Percentiles rank a stretch among this genome's conserved stretches.
Conservation (phyloP, 2,797 vertebrate species). For the Anolis apletophallus region DNA sequence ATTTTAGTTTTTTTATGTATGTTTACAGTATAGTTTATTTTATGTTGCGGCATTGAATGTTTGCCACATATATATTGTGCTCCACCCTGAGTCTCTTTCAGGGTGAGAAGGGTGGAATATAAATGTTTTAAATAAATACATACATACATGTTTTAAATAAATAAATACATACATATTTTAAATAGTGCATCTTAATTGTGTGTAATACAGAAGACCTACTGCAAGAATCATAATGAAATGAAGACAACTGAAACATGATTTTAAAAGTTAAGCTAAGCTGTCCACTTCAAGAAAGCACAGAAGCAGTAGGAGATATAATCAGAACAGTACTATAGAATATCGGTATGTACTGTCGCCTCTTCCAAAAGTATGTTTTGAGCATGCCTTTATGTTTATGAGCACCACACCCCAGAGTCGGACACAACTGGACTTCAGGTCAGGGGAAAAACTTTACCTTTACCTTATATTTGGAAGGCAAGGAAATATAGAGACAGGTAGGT, state of each 20-base stretch:
- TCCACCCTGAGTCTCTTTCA: too few relatives aligned
- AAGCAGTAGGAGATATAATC: background rate
- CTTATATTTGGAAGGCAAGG: background rate
- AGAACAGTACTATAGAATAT: background rate
- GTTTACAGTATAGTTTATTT: too few relatives aligned
- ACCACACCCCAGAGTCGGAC: too few relatives aligned
- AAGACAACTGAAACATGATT: background rate
- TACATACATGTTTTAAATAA: background rate
- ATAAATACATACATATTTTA: background rate
- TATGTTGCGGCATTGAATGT: too few relatives aligned
- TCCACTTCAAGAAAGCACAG: background rate
- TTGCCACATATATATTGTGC: too few relatives aligned
- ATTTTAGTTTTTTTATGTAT: too few relatives aligned
- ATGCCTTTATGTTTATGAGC: too few relatives aligned
- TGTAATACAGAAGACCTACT: too few relatives aligned
- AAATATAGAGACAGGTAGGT: background rate
- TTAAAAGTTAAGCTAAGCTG: background rate
- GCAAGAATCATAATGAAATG: background rate
- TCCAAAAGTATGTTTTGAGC: background rate
- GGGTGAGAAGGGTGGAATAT: too few relatives aligned
- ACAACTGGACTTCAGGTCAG: too few relatives aligned
- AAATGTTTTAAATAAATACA: too few relatives aligned
- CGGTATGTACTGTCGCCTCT: background rate
- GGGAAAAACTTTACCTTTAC: too few relatives aligned
- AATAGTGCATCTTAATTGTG: background rate